Evolutionary conservation across 2,888 invertebrate species (phyloP).

Genomic region (Chironomus riparius): DNA sequence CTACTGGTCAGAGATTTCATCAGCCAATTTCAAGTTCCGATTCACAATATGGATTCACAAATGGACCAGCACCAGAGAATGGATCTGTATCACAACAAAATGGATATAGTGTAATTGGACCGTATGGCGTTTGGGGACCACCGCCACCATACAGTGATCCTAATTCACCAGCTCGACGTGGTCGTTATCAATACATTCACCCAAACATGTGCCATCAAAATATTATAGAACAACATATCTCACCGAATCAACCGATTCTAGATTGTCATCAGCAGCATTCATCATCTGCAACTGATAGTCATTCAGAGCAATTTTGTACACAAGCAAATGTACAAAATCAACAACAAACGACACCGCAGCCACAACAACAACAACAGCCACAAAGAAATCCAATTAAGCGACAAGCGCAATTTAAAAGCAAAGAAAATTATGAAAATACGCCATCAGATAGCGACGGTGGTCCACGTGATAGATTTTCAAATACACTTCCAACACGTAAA

Average conservation of each 20-base stretch:
- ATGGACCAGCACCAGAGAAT: conserved; percentile 33
- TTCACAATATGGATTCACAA: conserved; percentile 71
- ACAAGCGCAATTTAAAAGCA: conserved; percentile 37
- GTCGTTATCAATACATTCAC: conserved; percentile 38
- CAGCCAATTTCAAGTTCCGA: conserved; percentile 64
- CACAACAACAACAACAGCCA: conserved; percentile 15
- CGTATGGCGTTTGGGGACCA: conserved; percentile 70
- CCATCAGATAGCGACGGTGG: conserved; percentile 43
- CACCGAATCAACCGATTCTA: conserved; percentile 30
- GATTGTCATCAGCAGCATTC: conserved; percentile 31
- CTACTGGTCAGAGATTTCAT: conserved; percentile 37
- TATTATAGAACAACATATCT: conserved; percentile 28
- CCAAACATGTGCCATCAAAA: conserved; percentile 31
- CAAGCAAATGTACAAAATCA: conserved; percentile 22
- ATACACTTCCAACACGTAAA: conserved; percentile 49
- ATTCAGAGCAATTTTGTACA: conserved; percentile 32
- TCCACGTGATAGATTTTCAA: conserved; percentile 39
- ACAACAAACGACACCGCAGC: conserved; percentile 30
- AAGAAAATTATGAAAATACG: conserved; percentile 50
- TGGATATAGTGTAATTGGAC: conserved; percentile 50
- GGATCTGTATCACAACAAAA: conserved; percentile 34
- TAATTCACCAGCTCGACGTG: conserved; percentile 56
- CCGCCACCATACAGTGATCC: conserved; percentile 82
- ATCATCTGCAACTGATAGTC: conserved; percentile 31
- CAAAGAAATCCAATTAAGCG: conserved; percentile 36